These are phyloP conservation scores for Elysia crispata DNA, from an alignment of 2,888 invertebrate genomes.

Conservation along the genomic window DNA sequence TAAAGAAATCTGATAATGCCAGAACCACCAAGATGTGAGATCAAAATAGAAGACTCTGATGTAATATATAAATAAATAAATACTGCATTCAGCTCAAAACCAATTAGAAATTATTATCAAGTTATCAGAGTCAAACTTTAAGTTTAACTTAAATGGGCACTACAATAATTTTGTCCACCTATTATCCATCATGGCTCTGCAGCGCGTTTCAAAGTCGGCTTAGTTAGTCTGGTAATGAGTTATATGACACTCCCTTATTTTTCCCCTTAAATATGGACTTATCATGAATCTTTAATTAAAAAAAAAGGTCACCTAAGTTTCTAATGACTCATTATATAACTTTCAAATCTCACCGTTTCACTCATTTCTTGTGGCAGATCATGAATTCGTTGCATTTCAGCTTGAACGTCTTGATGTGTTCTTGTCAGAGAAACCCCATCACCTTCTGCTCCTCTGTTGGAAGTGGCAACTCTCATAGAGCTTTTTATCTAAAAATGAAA, in stretches of 20 bases:
- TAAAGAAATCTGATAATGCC: too few relatives aligned
- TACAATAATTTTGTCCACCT: not conserved
- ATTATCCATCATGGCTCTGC: not conserved
- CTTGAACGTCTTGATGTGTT: conserved; percentile 57
- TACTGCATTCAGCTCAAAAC: too few relatives aligned
- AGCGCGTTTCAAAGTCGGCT: not conserved
- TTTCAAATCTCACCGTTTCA: conserved; percentile 52
- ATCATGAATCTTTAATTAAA: too few relatives aligned
- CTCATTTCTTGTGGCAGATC: conserved; percentile 57
- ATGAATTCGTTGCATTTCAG: conserved; percentile 66
- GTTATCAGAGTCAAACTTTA: not conserved
- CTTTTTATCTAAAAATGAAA: conserved; percentile 24
- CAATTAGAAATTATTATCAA: not conserved
- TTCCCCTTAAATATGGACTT: too few relatives aligned
- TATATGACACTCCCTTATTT: too few relatives aligned
- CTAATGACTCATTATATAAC: not conserved
- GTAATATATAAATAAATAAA: too few relatives aligned
- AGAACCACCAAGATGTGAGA: too few relatives aligned
- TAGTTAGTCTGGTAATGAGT: too few relatives aligned
- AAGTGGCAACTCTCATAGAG: too few relatives aligned
- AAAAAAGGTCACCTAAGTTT: too few relatives aligned
- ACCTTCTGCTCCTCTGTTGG: conserved; percentile 14
- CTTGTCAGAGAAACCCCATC: conserved; percentile 39
- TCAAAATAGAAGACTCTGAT: too few relatives aligned
- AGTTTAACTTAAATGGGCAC: too few relatives aligned